Percentiles rank a stretch among this genome's conserved stretches.
These are phyloP conservation scores for Drosophila littoralis DNA, from an alignment of 1,140 invertebrate species.

Conservation along the genomic window DNA sequence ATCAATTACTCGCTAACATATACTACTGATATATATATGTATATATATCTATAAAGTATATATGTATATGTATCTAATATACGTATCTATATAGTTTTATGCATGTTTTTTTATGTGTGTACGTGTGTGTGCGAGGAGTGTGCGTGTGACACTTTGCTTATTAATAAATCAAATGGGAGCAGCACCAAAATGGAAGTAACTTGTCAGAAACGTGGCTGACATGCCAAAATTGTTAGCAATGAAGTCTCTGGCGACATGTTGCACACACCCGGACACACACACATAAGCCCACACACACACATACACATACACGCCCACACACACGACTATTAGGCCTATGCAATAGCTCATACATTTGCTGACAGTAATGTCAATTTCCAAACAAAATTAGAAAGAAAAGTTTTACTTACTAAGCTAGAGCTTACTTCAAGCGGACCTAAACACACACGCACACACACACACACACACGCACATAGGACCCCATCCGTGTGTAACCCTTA, in stretches of 20 bases:
- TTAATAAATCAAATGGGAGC: constrained; percentile 72
- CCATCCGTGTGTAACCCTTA: background rate
- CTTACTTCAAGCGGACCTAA: constrained; percentile 1
- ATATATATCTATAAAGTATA: constrained; percentile 2
- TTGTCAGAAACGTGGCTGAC: constrained; percentile 65
- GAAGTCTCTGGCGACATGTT: constrained; percentile 56
- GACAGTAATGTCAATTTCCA: constrained; percentile 41
- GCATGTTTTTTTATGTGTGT: constrained; percentile 1
- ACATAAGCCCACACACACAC: background rate
- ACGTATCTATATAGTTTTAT: constrained; percentile 3
- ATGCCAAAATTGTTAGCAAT: constrained; percentile 54
- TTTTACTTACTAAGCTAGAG: constrained; percentile 27
- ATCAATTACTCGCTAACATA: constrained; percentile 57
- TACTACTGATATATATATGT: too few species aligned
- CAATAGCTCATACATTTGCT: constrained; percentile 32
- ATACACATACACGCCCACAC: background rate
- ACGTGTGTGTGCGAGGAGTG: constrained; percentile 18
- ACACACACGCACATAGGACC: background rate
- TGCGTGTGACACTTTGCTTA: constrained; percentile 59
- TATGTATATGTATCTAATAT: constrained; percentile 15
- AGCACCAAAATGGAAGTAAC: constrained; percentile 61
- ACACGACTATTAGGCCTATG: constrained; percentile 47
- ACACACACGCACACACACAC: constrained; percentile 2
- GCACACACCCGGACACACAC: constrained; percentile 1
- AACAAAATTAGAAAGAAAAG: constrained; percentile 33